These are phyloP conservation scores for Chaunax sp. DNA, from an alignment of 2,797 vertebrate species.

Conservation along the genomic window DNA sequence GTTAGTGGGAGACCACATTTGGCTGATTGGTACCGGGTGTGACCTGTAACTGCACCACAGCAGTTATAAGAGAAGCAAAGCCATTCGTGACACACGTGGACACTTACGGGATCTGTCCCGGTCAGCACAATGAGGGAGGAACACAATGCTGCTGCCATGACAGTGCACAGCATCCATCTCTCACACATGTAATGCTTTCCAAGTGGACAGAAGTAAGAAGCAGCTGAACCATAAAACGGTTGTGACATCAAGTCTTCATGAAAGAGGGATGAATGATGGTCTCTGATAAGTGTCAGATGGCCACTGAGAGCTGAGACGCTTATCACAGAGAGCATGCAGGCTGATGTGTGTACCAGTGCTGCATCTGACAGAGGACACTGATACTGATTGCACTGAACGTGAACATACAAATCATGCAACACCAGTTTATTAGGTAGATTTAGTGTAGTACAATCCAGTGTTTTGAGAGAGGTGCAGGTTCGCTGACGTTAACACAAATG, in stretches of 20 bases:
- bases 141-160: constrained; percentile 56
- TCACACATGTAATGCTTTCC: constrained; percentile 32
- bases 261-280: constrained; percentile 32
- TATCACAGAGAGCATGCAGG: constrained; percentile 3
- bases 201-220: constrained; percentile 25
- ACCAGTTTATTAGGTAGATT: too few relatives aligned
- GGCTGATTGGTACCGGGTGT: constrained; percentile 55
- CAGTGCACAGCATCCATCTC: constrained; percentile 47
- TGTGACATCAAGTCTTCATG: constrained; percentile 50
- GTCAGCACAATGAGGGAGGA: constrained; percentile 61
- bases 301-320: not conserved
- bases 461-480: too few relatives aligned
- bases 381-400: not conserved
- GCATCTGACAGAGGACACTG: not conserved
- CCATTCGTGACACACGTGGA: constrained; percentile 59
- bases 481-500: too few relatives aligned
- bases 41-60: constrained; percentile 69
- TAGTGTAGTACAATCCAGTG: not conserved
- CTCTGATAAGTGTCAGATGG: constrained; percentile 56
- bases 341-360: not conserved
- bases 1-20: constrained; percentile 49
- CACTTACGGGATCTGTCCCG: constrained; percentile 52
- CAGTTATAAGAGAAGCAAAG: constrained; percentile 39
- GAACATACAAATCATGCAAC: not conserved
- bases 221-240: constrained; percentile 24